Evolutionary conservation across 2,888 invertebrate species (phyloP).

Genomic region (Drosophila tanythrix): DNA sequence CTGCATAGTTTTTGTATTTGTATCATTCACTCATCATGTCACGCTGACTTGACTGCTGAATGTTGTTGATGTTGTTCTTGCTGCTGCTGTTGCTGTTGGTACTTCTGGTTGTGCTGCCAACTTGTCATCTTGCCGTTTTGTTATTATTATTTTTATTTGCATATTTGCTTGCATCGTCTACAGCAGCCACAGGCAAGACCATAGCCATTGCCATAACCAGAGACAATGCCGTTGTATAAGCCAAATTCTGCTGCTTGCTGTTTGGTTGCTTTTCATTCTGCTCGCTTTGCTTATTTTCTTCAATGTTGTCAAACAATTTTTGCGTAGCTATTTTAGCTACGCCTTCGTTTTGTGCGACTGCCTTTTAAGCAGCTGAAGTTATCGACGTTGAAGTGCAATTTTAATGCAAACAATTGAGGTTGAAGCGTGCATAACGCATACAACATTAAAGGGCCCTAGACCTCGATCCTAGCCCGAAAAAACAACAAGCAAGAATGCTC

Average conservation of each 20-base stretch:
- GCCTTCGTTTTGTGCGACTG: constrained; percentile 53
- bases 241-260: constrained; percentile 29
- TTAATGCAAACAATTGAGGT: constrained; percentile 78
- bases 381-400: constrained; percentile 77
- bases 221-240: constrained; percentile 11
- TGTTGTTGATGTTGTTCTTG: constrained; percentile 2
- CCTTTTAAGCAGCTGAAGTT: constrained; percentile 57
- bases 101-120: constrained; percentile 44
- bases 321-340: constrained; percentile 67
- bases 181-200: constrained; percentile 18
- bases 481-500: background rate
- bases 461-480: constrained; percentile 33
- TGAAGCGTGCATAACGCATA: constrained; percentile 72
- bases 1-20: constrained; percentile 45
- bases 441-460: constrained; percentile 43
- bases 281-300: constrained; percentile 51
- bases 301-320: constrained; percentile 72
- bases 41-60: constrained; percentile 50
- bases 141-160: constrained; percentile 67
- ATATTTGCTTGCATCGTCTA: constrained; percentile 65
- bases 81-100: constrained; percentile 5
- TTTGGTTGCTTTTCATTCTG: constrained; percentile 44
- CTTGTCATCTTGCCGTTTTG: constrained; percentile 45
- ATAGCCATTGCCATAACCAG: constrained; percentile 10
- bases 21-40: constrained; percentile 75